Evolutionary conservation across 92 coral and sea anemone species (phyloP), one percentile per base, ranked within the genome.

Genomic region (Parazoanthus atlanticus): DNA sequence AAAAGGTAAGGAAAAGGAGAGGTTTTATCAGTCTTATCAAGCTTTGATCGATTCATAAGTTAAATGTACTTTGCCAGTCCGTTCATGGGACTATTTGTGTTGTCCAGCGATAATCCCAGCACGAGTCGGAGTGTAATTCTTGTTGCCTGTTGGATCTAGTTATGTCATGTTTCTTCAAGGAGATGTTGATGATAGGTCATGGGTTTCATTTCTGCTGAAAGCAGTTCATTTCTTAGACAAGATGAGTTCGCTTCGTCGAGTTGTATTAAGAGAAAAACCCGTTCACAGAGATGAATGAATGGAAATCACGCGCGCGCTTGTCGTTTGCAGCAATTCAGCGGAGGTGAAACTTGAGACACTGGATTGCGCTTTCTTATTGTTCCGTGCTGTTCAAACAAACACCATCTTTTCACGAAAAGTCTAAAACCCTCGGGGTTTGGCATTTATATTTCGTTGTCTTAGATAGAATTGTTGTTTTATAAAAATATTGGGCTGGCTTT

Each of bases 301-400:
- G 28, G 21, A 21, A 61, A 5, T 61, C 28, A 4, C 69, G 69
- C 69, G 6, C 25, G 65, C 5, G 65, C 12, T 46, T 16, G 65
- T 61, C 28, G 69, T 61, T 61, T 23, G 67, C 26, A 64, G 58
- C 58, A 52, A 3, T 34, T 65, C 29, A 9, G 54, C 16, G 49
- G 38, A 76, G 71, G 71, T 61, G 36, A 32, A 74, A 61, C n/a
- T 61, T 12, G 40, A 47, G 34, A 41, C 86, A 56, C 38, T 61
- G 58, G 72, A 79, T 79, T 23, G 61, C 72, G 75, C 75, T 61
- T 82, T 58, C 34, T n/a, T 64, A 29, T 40, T 43, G 36, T 36
- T 52, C 61, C 31, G 67, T 41, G 67, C 69, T 49, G 19, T 49
- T 80, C 58, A 80, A 79, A 80, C 31, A 64, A 33, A 30, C 69